These are phyloP conservation scores for Neodiprion lecontei DNA, from an alignment of 1,140 invertebrate species.

Conservation along the genomic window DNA sequence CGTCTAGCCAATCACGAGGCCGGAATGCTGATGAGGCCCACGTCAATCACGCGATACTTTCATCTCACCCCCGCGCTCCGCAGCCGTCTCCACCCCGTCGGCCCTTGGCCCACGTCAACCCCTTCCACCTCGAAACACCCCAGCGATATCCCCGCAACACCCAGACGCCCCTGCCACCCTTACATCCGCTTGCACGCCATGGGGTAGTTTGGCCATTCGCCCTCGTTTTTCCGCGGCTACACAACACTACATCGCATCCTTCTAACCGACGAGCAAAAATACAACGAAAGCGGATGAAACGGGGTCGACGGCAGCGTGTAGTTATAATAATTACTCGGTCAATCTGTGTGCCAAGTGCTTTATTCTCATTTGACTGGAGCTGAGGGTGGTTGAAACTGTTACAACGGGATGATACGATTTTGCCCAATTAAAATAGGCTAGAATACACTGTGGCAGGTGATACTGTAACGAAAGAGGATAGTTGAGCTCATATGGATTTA, in stretches of 20 bases:
- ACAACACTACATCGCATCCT: slow-evolving; percentile 34
- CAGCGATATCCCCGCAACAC: not conserved
- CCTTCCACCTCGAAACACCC: slow-evolving; percentile 10
- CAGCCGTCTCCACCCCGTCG: slow-evolving; percentile 20
- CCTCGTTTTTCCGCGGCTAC: slow-evolving; percentile 15
- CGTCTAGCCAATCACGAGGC: slow-evolving; percentile 60
- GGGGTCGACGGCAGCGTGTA: not conserved
- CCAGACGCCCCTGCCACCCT: slow-evolving; percentile 40
- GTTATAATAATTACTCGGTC: not conserved
- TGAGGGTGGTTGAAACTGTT: too few species aligned
- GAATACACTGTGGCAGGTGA: too few species aligned
- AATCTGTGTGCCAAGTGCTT: too few species aligned
- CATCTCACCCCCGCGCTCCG: slow-evolving; percentile 35
- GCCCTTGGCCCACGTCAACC: slow-evolving; percentile 22
- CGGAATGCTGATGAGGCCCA: slow-evolving; percentile 62
- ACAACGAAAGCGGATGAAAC: not conserved
- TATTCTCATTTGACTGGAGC: too few species aligned
- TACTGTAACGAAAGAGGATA: too few species aligned
- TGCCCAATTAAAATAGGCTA: too few species aligned
- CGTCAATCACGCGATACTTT: slow-evolving; percentile 59
- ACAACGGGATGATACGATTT: too few species aligned
- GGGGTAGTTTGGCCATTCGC: slow-evolving; percentile 48
- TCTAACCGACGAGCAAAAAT: slow-evolving; percentile 1
- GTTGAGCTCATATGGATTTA: too few species aligned
- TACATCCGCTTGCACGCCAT: slow-evolving; percentile 49